Base-by-base conservation (phyloP, 2,888 invertebrate genomes). In the Galeruca laticollis region DNA sequence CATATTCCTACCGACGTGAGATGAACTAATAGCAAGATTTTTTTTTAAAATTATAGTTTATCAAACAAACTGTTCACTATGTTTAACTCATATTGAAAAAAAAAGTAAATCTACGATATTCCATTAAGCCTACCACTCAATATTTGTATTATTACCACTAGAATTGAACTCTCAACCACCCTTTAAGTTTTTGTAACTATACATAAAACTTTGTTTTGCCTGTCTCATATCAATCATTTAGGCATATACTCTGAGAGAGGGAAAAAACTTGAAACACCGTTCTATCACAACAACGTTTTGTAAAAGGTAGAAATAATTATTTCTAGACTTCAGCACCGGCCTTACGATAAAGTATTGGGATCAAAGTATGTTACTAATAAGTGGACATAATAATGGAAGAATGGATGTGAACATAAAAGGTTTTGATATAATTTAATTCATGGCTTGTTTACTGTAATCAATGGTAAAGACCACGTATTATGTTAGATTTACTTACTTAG, bases 181-280 rank as follows among this genome's bases (percentile, higher is more conserved):
- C 15, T 54, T 54, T 31, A 26, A 54, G 26, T 54, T 54, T 54
- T 21, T 54, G 9, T n/a, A 54, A 31, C 13, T 13, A 11, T 18
- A 51, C 20, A 51, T 21, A 11, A 51, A 51, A 51, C 26, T 54
- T 54, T 54, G 31, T 54, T 54, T 26, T 54, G 15, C 31, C 15
- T 54, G 54, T 54, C 54, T 13, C n/a, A 26, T 26, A 54, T 54
- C 54, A 54, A 54, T 54, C 54, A 54, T 54, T 2, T 49, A 8
- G 49, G 49, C 18, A 49, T 20, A 18, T 49, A 18, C 5, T 3
- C 18, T 20, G 9, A n/a, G 20, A 49, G 5, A 49, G 15, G 18
- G 15, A 49, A 18, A 49, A 49, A 2, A 18, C 4, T 49, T 20
- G 10, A 9, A 49, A 49, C 2, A 20, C 18, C 18, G 20, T 20